phyloP scores from a whole-genome alignment of 2,113 vertebrate genomes.

The Suncus etruscus region DNA sequence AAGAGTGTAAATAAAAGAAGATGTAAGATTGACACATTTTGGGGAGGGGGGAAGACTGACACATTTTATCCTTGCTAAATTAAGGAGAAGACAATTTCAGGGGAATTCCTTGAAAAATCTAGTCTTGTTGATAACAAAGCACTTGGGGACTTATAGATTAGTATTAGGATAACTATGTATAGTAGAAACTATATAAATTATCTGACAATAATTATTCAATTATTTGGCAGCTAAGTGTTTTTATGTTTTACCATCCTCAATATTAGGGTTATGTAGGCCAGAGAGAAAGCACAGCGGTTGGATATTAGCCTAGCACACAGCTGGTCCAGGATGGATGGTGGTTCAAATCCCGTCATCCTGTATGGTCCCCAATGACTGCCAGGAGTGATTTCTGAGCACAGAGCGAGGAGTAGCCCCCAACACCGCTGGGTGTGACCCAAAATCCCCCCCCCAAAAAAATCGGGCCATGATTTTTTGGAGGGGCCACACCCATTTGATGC shows the following conservation, averaged over 20 bases:
- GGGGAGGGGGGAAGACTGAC: background rate
- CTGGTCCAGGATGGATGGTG: too few species aligned
- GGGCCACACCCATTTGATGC: too few species aligned
- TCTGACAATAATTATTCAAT: background rate
- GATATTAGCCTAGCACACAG: too few species aligned
- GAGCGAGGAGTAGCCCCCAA: too few species aligned
- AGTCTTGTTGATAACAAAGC: background rate
- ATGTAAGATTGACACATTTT: background rate
- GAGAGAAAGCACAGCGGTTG: too few species aligned
- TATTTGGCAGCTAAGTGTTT: slow-evolving; percentile 16
- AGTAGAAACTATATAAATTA: background rate
- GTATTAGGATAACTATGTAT: background rate
- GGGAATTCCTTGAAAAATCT: background rate
- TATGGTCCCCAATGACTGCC: too few species aligned
- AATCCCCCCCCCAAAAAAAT: too few species aligned
- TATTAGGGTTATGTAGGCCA: background rate
- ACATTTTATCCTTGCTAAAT: background rate
- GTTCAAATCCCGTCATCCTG: too few species aligned
- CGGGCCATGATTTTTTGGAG: too few species aligned
- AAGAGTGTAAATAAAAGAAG: background rate
- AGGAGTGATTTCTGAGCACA: too few species aligned
- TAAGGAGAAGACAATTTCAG: background rate
- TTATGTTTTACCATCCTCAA: slow-evolving; percentile 19
- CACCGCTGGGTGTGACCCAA: too few species aligned
- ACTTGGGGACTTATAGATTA: background rate